These are phyloP conservation scores for Ormyrus labotus DNA, from an alignment of 2,888 invertebrate species.

Conservation along the genomic window DNA sequence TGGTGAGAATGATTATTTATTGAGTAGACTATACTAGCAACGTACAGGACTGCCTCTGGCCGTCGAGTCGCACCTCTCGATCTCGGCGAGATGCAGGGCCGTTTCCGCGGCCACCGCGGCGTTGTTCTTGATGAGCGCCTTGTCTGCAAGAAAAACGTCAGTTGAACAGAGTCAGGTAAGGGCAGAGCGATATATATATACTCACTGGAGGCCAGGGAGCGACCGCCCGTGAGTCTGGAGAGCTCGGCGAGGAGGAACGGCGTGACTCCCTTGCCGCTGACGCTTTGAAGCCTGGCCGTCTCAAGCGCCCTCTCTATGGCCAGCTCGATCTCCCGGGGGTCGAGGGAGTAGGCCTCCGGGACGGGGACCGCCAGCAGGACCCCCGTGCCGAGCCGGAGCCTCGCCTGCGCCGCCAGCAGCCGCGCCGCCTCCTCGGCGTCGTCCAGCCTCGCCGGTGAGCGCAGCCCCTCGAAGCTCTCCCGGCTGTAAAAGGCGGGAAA, in stretches of 20 bases:
- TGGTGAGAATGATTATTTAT: conserved; percentile 1
- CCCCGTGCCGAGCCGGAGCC: conserved; percentile 82
- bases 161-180: neutral
- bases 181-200: conserved; percentile 62
- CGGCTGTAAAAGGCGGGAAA: conserved; percentile 97
- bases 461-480: conserved; percentile 81
- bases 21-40: conserved; percentile 28
- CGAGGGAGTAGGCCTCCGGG: conserved; percentile 83
- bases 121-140: conserved; percentile 95
- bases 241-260: conserved; percentile 92
- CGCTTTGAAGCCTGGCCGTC: conserved; percentile 79
- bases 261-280: conserved; percentile 92
- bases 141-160: conserved; percentile 78
- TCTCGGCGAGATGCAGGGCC: conserved; percentile 76
- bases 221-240: conserved; percentile 87
- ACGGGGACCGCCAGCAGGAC: conserved; percentile 94
- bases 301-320: conserved; percentile 84
- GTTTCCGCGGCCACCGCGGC: conserved; percentile 89
- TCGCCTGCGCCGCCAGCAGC: conserved; percentile 79
- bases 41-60: conserved; percentile 61
- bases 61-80: conserved; percentile 19
- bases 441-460: conserved; percentile 84
- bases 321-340: conserved; percentile 79
- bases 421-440: conserved; percentile 83
- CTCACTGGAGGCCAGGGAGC: conserved; percentile 91